These are phyloP conservation scores for Etheostoma spectabile DNA, from an alignment of 2,113 vertebrate species.

Conservation along the genomic window DNA sequence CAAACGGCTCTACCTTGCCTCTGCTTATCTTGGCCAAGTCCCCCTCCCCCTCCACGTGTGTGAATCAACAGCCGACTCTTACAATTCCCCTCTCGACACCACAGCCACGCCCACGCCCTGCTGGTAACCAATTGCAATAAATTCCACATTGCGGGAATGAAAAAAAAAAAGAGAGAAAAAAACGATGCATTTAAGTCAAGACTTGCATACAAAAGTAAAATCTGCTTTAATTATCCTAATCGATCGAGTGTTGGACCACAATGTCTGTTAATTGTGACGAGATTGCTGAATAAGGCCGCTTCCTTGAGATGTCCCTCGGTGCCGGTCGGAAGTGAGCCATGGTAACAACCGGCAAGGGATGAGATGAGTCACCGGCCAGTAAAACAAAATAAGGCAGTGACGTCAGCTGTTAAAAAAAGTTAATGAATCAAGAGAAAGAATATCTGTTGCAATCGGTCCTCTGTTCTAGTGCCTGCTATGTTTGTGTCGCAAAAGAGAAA, in stretches of 20 bases:
- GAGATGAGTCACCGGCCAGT: not conserved
- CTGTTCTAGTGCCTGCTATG: constrained; percentile 81
- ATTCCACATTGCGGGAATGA: constrained; percentile 43
- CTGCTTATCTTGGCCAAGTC: constrained; percentile 63
- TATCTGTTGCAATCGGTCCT: constrained; percentile 79
- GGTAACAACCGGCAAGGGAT: not conserved
- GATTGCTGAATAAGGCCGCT: not conserved
- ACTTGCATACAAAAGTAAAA: constrained; percentile 50
- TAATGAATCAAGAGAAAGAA: constrained; percentile 66
- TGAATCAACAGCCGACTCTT: constrained; percentile 60
- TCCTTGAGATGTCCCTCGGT: constrained; percentile 7
- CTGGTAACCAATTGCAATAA: constrained; percentile 64
- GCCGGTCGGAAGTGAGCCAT: constrained; percentile 20
- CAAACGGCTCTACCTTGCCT: constrained; percentile 74
- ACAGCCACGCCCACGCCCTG: constrained; percentile 15
- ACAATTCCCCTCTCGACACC: constrained; percentile 1
- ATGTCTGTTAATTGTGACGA: constrained; percentile 34
- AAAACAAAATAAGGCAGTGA: not conserved
- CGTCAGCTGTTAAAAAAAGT: constrained; percentile 34
- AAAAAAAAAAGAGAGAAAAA: constrained; percentile 6
- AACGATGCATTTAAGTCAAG: constrained; percentile 25
- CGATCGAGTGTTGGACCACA: constrained; percentile 39
- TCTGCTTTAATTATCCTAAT: constrained; percentile 55
- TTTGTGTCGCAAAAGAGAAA: constrained; percentile 79
- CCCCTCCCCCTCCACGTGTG: constrained; percentile 49